A percentile compares a stretch with the other conserved stretches of the same genome.
Evolutionary conservation across 2,797 vertebrate genomes (phyloP).

Genomic region (Neosilurus mollespiculum): DNA sequence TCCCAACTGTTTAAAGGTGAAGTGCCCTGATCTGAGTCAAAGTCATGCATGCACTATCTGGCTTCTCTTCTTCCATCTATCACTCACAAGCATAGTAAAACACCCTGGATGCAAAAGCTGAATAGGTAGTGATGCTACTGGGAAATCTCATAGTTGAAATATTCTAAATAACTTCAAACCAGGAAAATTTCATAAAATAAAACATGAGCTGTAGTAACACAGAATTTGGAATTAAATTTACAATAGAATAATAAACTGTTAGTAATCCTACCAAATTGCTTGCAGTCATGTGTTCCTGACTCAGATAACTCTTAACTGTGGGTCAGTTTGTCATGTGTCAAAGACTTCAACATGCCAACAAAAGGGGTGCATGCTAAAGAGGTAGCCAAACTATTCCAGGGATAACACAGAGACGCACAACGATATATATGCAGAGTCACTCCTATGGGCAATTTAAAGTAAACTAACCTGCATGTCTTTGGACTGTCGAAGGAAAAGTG

Average conservation of each 20-base stretch:
- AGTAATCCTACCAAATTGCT: neutral
- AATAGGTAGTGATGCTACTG: neutral
- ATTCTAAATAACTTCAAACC: neutral
- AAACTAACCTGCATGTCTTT: too few relatives aligned
- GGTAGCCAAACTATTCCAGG: too few relatives aligned
- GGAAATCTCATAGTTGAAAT: neutral
- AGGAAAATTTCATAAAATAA: neutral
- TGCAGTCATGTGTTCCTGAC: neutral
- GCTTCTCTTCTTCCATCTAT: constrained; percentile 39
- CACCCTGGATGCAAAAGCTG: neutral
- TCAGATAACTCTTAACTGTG: neutral
- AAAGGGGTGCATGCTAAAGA: too few relatives aligned
- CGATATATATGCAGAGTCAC: too few relatives aligned
- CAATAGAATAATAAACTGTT: neutral
- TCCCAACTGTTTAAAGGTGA: constrained; percentile 73
- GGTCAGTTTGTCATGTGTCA: neutral
- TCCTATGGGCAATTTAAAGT: too few relatives aligned
- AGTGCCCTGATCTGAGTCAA: constrained; percentile 74
- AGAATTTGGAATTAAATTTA: neutral
- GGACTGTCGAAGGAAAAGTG: too few relatives aligned
- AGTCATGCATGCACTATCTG: constrained; percentile 65
- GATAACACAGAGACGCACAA: too few relatives aligned
- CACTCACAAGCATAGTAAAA: neutral
- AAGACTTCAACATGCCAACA: neutral
- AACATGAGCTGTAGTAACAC: neutral